These are phyloP conservation scores for Alouatta palliata DNA, from an alignment of 2,113 vertebrate genomes.

Conservation along the genomic window DNA sequence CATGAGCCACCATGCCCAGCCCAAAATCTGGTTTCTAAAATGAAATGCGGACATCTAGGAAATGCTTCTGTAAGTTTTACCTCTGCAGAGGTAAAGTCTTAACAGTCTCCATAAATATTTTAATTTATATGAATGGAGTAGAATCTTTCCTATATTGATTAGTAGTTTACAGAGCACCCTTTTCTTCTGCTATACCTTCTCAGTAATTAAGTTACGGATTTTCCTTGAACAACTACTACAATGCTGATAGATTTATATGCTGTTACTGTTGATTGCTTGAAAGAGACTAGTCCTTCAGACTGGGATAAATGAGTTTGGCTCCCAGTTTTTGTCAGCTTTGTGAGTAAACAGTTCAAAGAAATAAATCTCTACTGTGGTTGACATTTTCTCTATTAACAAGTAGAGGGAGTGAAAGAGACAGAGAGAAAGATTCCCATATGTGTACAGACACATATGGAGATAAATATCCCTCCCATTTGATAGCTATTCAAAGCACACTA, in stretches of 20 bases:
- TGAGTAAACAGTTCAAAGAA: conserved; percentile 52
- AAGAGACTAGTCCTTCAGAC: conserved; percentile 35
- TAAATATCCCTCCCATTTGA: background rate
- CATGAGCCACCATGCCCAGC: too few species aligned
- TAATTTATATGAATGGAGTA: conserved; percentile 16
- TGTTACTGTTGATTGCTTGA: background rate
- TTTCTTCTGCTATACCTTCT: background rate
- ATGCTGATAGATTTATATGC: background rate
- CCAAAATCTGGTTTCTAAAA: too few species aligned
- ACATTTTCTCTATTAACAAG: background rate
- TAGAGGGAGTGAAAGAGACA: background rate
- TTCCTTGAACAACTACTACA: conserved; percentile 17
- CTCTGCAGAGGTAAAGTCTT: too few species aligned
- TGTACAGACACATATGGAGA: background rate
- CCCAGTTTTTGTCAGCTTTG: background rate
- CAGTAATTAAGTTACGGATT: conserved; percentile 42
- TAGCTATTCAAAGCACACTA: conserved; percentile 22
- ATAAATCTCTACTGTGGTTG: conserved; percentile 20
- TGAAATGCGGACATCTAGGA: too few species aligned
- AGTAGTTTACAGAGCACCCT: background rate
- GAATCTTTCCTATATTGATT: background rate
- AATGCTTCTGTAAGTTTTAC: too few species aligned
- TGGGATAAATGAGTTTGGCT: background rate
- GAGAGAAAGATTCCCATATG: background rate
- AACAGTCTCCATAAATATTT: background rate